These are phyloP conservation scores for Echiichthys vipera DNA, from an alignment of 2,797 vertebrate genomes.

Conservation along the genomic window DNA sequence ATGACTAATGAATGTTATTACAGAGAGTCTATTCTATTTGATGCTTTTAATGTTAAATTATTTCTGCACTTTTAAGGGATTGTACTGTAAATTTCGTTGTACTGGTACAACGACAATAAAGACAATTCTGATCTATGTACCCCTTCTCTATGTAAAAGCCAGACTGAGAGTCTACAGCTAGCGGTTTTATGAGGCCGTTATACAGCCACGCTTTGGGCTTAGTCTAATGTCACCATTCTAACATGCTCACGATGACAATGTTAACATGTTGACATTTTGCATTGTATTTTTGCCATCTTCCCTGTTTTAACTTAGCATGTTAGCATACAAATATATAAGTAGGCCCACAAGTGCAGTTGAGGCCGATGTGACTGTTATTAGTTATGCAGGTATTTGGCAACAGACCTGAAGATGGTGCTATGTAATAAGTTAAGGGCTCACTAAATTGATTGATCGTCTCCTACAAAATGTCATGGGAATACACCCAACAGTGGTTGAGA, in stretches of 20 bases:
- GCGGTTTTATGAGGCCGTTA: background rate
- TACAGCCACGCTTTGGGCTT: background rate
- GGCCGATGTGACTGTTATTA: too few relatives aligned
- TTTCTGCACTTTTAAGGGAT: too few relatives aligned
- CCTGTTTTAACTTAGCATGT: background rate
- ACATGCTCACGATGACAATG: background rate
- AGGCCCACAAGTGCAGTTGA: background rate
- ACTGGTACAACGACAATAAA: too few relatives aligned
- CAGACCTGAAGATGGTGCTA: background rate
- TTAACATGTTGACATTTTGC: background rate
- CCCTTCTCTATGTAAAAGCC: background rate
- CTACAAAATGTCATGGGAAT: background rate
- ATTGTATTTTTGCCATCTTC: background rate
- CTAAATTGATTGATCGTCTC: too few relatives aligned
- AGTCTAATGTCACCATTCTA: background rate
- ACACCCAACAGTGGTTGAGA: background rate
- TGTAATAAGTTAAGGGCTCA: background rate
- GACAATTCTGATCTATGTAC: too few relatives aligned
- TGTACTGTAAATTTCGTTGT: too few relatives aligned
- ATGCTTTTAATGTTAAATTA: too few relatives aligned
- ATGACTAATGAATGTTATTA: background rate
- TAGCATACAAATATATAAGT: background rate
- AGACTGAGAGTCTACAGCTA: background rate
- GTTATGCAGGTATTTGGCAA: background rate
- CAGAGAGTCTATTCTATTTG: background rate